Percentiles rank a stretch among this genome's conserved stretches.
These are phyloP conservation scores for Paralichthys olivaceus DNA, from an alignment of 2,113 vertebrate species.

Conservation along the genomic window DNA sequence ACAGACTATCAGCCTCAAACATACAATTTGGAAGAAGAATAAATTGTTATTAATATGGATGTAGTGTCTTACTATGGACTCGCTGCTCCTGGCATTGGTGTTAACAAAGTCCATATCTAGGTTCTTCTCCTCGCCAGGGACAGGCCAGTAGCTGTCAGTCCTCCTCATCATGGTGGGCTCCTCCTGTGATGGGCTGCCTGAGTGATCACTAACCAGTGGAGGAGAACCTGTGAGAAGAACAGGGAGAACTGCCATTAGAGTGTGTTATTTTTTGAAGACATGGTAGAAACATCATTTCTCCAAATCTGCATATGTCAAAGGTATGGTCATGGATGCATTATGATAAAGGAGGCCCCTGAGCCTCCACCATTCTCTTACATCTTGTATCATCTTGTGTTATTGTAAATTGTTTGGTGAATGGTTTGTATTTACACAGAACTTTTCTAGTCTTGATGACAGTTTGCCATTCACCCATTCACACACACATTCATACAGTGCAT, in stretches of 20 bases:
- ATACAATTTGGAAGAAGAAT: no score
- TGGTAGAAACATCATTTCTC: neutral
- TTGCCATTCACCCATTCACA: no score
- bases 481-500: no score
- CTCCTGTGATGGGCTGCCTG: conserved; percentile 39
- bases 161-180: conserved; percentile 76
- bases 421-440: no score
- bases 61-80: conserved; percentile 84
- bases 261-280: neutral
- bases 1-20: no score
- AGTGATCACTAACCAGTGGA: conserved; percentile 32
- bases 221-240: conserved; percentile 53
- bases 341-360: no score
- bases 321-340: no score
- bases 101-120: conserved; percentile 74
- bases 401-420: no score
- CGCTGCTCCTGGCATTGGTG: conserved; percentile 74
- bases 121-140: conserved; percentile 81
- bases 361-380: no score
- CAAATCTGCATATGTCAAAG: neutral
- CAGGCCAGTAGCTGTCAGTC: conserved; percentile 81
- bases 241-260: conserved; percentile 3
- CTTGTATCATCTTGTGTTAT: no score
- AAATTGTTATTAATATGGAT: no score
- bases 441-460: no score